phyloP scores from a whole-genome alignment of 2,797 vertebrate species.

The Selene dorsalis region DNA sequence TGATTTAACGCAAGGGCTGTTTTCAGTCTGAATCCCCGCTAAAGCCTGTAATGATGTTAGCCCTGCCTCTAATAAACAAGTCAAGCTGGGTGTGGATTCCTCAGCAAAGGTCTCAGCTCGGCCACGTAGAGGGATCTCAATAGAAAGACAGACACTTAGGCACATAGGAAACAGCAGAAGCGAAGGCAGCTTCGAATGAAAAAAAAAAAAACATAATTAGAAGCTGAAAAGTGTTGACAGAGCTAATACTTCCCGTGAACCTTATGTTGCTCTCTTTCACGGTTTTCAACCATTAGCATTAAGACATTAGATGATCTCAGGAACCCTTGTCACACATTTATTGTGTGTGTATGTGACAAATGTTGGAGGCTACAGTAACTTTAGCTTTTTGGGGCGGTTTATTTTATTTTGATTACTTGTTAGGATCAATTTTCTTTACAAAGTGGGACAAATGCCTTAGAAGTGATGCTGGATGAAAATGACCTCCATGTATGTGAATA shows the following conservation, averaged over 20 bases:
- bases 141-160: neutral
- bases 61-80: slow-evolving; percentile 15
- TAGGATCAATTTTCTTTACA: slow-evolving; percentile 25
- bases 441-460: slow-evolving; percentile 40
- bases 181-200: neutral
- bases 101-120: neutral
- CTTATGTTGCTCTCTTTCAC: neutral
- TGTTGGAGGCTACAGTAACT: neutral
- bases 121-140: neutral
- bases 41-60: slow-evolving; percentile 1
- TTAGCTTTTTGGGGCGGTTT: neutral
- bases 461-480: slow-evolving; percentile 41
- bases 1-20: slow-evolving; percentile 8
- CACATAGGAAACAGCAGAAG: neutral
- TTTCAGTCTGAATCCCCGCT: slow-evolving; percentile 3
- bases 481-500: slow-evolving; percentile 25
- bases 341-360: neutral
- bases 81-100: neutral
- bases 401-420: slow-evolving; percentile 12
- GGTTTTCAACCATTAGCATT: too few species aligned
- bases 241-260: neutral
- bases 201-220: neutral
- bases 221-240: neutral
- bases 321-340: neutral
- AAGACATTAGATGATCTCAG: neutral